These are phyloP conservation scores for Euwallacea fornicatus DNA, from an alignment of 1,140 invertebrate species.

Conservation along the genomic window DNA sequence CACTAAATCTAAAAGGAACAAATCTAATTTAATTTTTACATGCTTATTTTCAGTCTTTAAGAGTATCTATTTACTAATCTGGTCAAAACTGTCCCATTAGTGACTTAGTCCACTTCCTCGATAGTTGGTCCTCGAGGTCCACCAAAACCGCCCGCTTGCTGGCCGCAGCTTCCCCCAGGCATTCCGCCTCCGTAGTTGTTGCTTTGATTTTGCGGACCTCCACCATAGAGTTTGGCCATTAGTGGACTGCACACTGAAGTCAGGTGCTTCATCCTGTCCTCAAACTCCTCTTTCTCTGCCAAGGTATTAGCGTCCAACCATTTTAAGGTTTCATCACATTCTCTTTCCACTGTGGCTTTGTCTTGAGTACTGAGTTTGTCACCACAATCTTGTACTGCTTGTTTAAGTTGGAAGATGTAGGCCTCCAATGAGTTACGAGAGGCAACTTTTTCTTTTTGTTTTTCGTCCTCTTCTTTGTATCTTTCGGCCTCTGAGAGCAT, in stretches of 20 bases:
- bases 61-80: no score
- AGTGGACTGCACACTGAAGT: conserved; percentile 58
- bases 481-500: conserved; percentile 71
- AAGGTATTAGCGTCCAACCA: conserved; percentile 61
- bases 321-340: conserved; percentile 54
- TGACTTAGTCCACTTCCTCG: conserved; percentile 70
- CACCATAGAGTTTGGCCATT: conserved; percentile 58
- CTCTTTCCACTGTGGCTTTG: conserved; percentile 52
- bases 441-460: conserved; percentile 65
- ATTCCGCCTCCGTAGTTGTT: conserved; percentile 45
- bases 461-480: conserved; percentile 70
- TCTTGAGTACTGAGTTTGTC: conserved; percentile 54
- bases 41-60: no score
- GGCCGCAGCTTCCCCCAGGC: conserved; percentile 39
- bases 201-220: conserved; percentile 24
- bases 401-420: conserved; percentile 52
- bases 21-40: no score
- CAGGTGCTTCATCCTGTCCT: conserved; percentile 40
- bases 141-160: no score
- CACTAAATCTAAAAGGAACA: no score
- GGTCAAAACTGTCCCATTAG: no score
- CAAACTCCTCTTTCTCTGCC: conserved; percentile 46
- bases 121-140: conserved; percentile 59
- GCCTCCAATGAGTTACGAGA: conserved; percentile 68
- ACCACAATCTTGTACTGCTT: conserved; percentile 56